Base-by-base conservation (phyloP, 1,140 invertebrate genomes). In the Steinernema feltiae region DNA sequence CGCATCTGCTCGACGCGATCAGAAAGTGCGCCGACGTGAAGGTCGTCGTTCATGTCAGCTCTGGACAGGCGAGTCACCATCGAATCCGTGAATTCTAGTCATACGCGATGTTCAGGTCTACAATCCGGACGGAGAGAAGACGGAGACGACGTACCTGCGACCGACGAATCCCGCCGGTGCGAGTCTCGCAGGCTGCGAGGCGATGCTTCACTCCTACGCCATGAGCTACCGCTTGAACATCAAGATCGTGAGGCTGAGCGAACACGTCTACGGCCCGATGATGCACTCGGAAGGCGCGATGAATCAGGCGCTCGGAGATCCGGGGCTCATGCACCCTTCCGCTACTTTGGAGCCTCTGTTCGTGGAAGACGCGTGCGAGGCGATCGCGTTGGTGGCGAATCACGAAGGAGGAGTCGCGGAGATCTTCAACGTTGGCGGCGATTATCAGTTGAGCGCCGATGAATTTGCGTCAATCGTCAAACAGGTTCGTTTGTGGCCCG, bases 181-280 rank as follows among this genome's bases (percentile, higher is more conserved):
- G 0, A 46, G 69, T 18, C 77, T 48, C 0, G 63, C 30, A 0
- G 41, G 21, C 15, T 78, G 73, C 48, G 73, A 78, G 32, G 73
- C 73, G 21, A 75, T 78, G 77, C 75, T 74, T 21, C 73, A 78
- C 41, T 70, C 75, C 30, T 78, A 78, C 32, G 77, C 73, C 7
- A 76, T 75, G 18, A 53, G 69, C 24, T 78, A 78, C 70, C 69
- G 73, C 24, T 46, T 78, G 35, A 70, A 72, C 32, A 32, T 75
- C 69, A 75, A 73, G 69, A 0, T 78, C 1, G 69, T 35, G 31
- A 17, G 35, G 53, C 18, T 78, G 7, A 21, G 72, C 2, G 63
- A 73, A 21, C 71, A 53, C 29, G 71, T 75, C 32, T 32, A 31
- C n/a, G 71, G 29, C 1, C 27, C 29, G 3, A 27, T 30, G 48